phyloP scores from a whole-genome alignment of 1,140 invertebrate genomes.

The Bombus confusus region DNA sequence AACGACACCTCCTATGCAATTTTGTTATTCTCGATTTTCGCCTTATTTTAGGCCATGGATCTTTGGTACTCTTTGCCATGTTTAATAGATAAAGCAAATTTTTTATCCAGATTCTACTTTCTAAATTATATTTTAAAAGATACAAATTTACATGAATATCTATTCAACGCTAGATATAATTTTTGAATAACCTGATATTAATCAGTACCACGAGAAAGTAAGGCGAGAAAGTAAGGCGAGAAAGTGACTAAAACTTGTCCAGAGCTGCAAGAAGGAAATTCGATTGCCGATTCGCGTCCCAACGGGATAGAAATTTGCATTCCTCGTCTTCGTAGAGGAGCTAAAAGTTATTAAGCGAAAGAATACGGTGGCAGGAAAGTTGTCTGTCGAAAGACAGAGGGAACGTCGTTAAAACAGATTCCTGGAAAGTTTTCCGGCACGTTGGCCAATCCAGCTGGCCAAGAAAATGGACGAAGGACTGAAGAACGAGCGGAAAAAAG shows the following conservation, averaged over 20 bases:
- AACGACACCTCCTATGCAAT: too few species aligned
- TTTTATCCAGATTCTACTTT: too few species aligned
- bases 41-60: too few species aligned
- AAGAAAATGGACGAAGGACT: not conserved
- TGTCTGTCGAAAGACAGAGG: conserved; percentile 30
- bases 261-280: not conserved
- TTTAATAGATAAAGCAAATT: too few species aligned
- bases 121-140: too few species aligned
- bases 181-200: not conserved
- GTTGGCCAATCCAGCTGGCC: conserved; percentile 36
- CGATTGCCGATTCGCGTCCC: conserved; percentile 1
- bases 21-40: too few species aligned
- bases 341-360: conserved; percentile 37
- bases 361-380: conserved; percentile 34
- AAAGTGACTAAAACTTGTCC: not conserved
- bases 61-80: too few species aligned
- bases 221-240: not conserved
- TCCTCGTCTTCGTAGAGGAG: not conserved
- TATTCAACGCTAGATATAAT: too few species aligned
- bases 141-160: too few species aligned
- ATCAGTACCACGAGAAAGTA: not conserved
- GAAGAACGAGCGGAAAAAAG: too few species aligned
- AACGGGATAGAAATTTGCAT: conserved; percentile 14
- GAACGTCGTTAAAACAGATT: conserved; percentile 51
- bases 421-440: conserved; percentile 43